A percentile compares a stretch with the other conserved stretches of the same genome.
phyloP scores from a whole-genome alignment of 1,140 invertebrate genomes.

The Macrobrachium nipponense region DNA sequence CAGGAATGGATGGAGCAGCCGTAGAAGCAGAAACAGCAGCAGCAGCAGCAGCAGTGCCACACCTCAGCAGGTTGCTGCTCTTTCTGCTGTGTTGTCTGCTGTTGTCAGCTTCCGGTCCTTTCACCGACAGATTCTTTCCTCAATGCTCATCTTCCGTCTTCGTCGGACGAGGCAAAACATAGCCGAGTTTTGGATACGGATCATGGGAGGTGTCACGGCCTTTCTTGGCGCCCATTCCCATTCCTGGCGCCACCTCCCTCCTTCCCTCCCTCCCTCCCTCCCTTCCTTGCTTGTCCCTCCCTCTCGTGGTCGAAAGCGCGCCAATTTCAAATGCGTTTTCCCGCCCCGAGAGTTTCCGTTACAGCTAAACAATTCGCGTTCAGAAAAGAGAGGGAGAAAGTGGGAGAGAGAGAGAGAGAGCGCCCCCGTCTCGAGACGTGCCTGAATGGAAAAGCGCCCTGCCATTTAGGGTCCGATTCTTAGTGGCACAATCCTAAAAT shows the following conservation, averaged over 20 bases:
- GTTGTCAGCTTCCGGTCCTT: too few species aligned
- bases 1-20: too few species aligned
- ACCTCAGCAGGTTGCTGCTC: too few species aligned
- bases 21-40: too few species aligned
- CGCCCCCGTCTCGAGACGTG: slow-evolving; percentile 11
- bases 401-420: slow-evolving; percentile 5
- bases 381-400: too few species aligned
- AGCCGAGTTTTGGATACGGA: too few species aligned
- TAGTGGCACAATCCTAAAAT: slow-evolving; percentile 52
- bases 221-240: background rate
- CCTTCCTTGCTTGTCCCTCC: background rate
- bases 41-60: too few species aligned
- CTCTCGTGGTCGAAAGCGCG: slow-evolving; percentile 30
- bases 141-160: too few species aligned
- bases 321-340: slow-evolving; percentile 52
- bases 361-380: slow-evolving; percentile 46
- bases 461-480: slow-evolving; percentile 53
- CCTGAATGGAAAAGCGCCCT: slow-evolving; percentile 40
- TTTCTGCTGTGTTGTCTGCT: too few species aligned
- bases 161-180: too few species aligned
- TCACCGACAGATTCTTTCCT: too few species aligned
- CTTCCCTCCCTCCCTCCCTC: background rate
- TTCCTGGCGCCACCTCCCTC: background rate
- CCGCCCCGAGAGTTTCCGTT: slow-evolving; percentile 44
- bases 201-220: background rate